Conservation (phyloP, 2,888 invertebrate genomes). For the Archips crataeganus region DNA sequence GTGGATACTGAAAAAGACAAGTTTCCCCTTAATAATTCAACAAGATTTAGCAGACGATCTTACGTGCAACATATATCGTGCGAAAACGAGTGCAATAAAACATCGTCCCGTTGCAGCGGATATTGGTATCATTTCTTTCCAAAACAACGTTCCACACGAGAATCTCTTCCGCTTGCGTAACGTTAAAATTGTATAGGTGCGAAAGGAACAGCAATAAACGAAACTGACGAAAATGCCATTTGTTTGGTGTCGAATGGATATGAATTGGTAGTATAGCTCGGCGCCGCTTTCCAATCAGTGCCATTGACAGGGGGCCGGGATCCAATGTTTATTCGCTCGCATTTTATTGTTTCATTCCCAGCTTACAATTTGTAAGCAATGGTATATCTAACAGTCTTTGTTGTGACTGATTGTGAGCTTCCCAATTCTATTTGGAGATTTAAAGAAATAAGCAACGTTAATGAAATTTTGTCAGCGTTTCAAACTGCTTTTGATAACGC, state of each 20-base stretch:
- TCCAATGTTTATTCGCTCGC: slow-evolving; percentile 56
- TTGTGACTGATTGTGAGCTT: slow-evolving; percentile 11
- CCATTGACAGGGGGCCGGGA: slow-evolving; percentile 67
- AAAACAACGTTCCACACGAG: slow-evolving; percentile 15
- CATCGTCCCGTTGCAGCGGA: slow-evolving; percentile 33
- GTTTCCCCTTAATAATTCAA: slow-evolving; percentile 29
- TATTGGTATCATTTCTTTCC: slow-evolving; percentile 16
- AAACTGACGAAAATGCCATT: slow-evolving; percentile 22
- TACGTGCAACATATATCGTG: slow-evolving; percentile 22
- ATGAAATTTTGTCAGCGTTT: background rate
- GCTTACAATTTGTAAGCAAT: slow-evolving; percentile 33
- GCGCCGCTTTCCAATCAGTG: slow-evolving; percentile 64
- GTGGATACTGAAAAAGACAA: slow-evolving; percentile 13
- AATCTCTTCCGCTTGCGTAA: slow-evolving; percentile 13
- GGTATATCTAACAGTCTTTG: slow-evolving; percentile 21
- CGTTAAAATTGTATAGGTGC: slow-evolving; percentile 21
- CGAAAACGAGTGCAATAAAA: slow-evolving; percentile 35
- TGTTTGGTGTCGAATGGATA: slow-evolving; percentile 34
- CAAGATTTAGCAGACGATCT: slow-evolving; percentile 33
- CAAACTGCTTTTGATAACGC: background rate
- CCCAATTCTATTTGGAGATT: background rate
- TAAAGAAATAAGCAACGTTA: background rate
- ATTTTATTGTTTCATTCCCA: slow-evolving; percentile 38
- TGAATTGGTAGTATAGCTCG: slow-evolving; percentile 35
- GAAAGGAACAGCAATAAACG: slow-evolving; percentile 32